Evolutionary conservation across 2,888 invertebrate genomes (phyloP).

Genomic region (Aelia acuminata): DNA sequence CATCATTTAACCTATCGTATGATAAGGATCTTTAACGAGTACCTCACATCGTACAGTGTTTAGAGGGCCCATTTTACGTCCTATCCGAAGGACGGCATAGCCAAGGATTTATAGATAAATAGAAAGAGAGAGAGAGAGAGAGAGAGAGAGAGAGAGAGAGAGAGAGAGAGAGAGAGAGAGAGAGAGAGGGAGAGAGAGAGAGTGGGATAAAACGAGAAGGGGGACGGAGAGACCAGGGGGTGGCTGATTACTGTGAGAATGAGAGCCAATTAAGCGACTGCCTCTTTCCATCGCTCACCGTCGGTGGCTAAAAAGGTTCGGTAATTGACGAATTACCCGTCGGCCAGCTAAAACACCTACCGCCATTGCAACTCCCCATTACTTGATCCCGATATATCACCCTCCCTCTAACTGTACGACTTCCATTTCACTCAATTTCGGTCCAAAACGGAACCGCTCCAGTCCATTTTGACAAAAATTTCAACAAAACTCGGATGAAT

Average conservation of each 20-base stretch:
- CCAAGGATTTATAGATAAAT: no score
- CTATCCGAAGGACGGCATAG: no score
- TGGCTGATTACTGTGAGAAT: slow-evolving; percentile 39
- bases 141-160: no score
- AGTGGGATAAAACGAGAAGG: no score
- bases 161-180: no score
- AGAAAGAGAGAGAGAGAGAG: no score
- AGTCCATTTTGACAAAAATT: background rate
- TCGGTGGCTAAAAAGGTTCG: slow-evolving; percentile 43
- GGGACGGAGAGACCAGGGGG: background rate
- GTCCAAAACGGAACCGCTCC: background rate
- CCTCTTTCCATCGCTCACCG: slow-evolving; percentile 49
- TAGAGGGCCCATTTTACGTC: no score
- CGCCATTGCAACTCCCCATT: background rate
- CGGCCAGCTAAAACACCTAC: slow-evolving; percentile 16
- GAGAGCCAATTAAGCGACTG: slow-evolving; percentile 38
- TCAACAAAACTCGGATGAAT: background rate
- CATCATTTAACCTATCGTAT: no score
- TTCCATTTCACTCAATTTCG: slow-evolving; percentile 40
- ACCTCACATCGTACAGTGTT: no score
- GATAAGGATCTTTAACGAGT: no score
- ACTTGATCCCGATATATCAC: slow-evolving; percentile 54
- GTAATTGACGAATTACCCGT: slow-evolving; percentile 57
- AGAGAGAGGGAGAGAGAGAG: background rate
- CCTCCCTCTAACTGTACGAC: background rate